Evolutionary conservation across 2,113 vertebrate genomes (phyloP).

Genomic region (Xerus inauris): DNA sequence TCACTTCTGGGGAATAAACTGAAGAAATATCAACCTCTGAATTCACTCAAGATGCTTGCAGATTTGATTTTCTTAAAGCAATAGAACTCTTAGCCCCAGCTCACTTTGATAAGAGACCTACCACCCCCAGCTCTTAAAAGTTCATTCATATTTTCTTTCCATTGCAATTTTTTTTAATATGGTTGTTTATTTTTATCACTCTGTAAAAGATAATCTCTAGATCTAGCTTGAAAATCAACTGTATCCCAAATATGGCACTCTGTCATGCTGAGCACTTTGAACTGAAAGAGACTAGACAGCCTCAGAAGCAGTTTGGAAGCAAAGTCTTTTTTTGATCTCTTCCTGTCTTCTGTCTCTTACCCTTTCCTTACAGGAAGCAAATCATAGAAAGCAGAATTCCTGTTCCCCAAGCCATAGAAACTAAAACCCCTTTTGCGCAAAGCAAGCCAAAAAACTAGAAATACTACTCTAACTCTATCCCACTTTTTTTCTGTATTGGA

Average conservation of each 20-base stretch:
- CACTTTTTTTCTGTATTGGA: background rate
- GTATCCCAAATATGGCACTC: background rate
- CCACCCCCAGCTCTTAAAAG: background rate
- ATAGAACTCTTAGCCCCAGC: too few relatives aligned
- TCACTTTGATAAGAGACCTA: background rate
- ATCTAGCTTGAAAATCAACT: background rate
- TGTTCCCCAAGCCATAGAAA: background rate
- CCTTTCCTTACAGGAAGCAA: background rate
- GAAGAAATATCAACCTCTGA: background rate
- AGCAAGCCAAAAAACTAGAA: background rate
- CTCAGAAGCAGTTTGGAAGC: background rate
- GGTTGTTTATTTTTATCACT: background rate
- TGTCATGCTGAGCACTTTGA: background rate
- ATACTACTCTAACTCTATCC: too few relatives aligned
- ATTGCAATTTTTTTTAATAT: background rate
- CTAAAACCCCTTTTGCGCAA: background rate
- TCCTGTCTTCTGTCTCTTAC: background rate
- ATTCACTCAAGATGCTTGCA: background rate
- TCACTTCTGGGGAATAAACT: background rate
- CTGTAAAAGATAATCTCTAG: background rate
- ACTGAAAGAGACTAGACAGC: background rate
- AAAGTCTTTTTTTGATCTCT: background rate
- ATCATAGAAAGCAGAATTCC: background rate
- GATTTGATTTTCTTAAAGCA: background rate
- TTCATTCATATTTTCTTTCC: background rate